Base-by-base conservation (phyloP, 2,113 vertebrate species). In the Hiodon alosoides region DNA sequence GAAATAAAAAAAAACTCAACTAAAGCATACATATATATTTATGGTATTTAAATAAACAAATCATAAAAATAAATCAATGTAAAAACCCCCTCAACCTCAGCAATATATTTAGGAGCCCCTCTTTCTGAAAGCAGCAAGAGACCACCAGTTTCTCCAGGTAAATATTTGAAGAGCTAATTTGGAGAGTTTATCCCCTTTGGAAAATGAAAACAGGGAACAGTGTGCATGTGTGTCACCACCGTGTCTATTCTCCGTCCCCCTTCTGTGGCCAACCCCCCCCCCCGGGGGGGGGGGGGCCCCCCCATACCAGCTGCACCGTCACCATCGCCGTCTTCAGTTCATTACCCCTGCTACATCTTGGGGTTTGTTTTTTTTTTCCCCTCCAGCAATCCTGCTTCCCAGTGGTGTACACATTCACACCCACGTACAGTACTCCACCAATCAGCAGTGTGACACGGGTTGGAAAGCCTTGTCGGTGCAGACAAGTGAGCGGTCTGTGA, bases 161-260 rank as follows among this genome's bases (percentile, higher is more conserved):
- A 91, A 91, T 91, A 91, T 91, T 91, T 91, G 87, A 85, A 80
- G 79, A 90, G 90, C 88, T 90, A 90, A 90, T 90, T 91, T 83
- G 78, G 88, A 88, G 82, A 86, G 85, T 87, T 83, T 87, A 84
- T 87, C 84, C 82, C 85, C 81, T 83, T 78, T 71, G 55, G 71
- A 73, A 72, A 76, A 74, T 72, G 58, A 10, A 55, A 77, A 75
- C 61, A 75, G 82, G 84, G 81, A 85, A 83, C 67, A 74, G 79
- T 0, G 52, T 46, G 81, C 82, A 81, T 85, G 67, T 31, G 31
- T 61, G 67, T 76, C 66, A 67, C 67, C 54, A 48, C n/a, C n/a
- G 47, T 57, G 53, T 69, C 74, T 76, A 61, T 76, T 76, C 74
- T 76, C 31, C 31, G 31, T 31, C 31, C 31, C 31, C 31, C 31